Percentiles rank a stretch among this genome's conserved stretches.
Evolutionary conservation across 2,888 invertebrate genomes (phyloP).

Genomic region (Sthenelais limicola): DNA sequence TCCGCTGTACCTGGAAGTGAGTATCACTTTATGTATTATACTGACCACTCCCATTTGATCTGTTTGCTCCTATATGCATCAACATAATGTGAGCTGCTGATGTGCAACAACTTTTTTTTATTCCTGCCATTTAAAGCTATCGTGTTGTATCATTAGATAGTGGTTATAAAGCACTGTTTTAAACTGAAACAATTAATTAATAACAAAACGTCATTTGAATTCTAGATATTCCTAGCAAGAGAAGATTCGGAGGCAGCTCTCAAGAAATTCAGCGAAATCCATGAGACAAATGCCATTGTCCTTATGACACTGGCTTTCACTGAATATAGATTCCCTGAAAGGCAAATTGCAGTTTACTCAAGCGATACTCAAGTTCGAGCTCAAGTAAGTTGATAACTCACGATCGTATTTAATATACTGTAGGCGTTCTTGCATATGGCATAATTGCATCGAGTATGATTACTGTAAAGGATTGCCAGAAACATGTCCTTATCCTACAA

Average conservation of each 20-base stretch:
- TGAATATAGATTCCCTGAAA: conserved; percentile 32
- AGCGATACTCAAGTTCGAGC: conserved; percentile 51
- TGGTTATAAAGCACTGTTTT: no score
- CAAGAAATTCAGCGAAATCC: conserved; percentile 50
- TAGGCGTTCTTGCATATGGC: background rate
- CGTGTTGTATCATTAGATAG: no score
- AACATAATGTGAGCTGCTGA: no score
- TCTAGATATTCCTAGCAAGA: conserved; percentile 55
- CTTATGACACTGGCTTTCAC: conserved; percentile 54
- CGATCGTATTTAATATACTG: background rate
- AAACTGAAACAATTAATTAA: no score
- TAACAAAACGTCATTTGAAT: conserved; percentile 1
- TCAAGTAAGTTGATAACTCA: conserved; percentile 53
- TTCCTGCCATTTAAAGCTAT: no score
- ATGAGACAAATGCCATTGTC: conserved; percentile 55
- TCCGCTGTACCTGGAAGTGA: conserved; percentile 79
- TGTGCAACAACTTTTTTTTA: no score
- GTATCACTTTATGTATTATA: no score
- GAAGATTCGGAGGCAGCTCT: conserved; percentile 52
- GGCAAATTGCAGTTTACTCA: conserved; percentile 63
- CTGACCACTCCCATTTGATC: no score
- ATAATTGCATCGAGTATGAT: no score
- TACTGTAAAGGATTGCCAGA: no score
- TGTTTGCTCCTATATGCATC: no score
- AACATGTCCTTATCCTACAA: no score